phyloP scores from a whole-genome alignment of 2,888 invertebrate genomes.

The Acleris emargana region DNA sequence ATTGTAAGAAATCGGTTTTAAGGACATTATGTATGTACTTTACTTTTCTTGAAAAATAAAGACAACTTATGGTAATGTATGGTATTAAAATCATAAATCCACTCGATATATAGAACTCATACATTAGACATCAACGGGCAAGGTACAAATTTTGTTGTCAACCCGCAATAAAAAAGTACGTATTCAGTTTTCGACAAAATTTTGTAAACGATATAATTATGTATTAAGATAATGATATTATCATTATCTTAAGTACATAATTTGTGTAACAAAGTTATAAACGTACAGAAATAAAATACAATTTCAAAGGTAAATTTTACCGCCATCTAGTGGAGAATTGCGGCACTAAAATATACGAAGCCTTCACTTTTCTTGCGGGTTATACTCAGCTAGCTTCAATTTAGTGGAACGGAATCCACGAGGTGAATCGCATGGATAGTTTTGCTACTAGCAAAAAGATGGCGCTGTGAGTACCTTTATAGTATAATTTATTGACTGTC shows the following conservation, averaged over 20 bases:
- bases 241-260: no score
- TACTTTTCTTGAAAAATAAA: no score
- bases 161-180: no score
- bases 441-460: slow-evolving; percentile 6
- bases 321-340: slow-evolving; percentile 17
- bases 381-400: background rate
- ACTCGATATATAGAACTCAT: slow-evolving; percentile 11
- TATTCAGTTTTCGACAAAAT: no score
- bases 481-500: background rate
- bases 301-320: background rate
- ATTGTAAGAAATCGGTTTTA: no score
- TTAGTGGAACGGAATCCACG: slow-evolving; percentile 18
- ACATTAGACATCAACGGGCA: slow-evolving; percentile 57
- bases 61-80: no score
- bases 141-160: no score
- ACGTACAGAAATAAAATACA: no score
- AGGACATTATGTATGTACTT: no score
- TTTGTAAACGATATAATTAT: no score
- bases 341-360: slow-evolving; percentile 11
- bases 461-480: background rate
- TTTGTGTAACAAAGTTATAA: no score
- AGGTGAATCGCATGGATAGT: background rate
- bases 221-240: no score
- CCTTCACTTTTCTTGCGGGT: background rate
- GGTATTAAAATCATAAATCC: background rate